Conservation (phyloP, 2,888 invertebrate genomes). For the Standfussiana lucernea region DNA sequence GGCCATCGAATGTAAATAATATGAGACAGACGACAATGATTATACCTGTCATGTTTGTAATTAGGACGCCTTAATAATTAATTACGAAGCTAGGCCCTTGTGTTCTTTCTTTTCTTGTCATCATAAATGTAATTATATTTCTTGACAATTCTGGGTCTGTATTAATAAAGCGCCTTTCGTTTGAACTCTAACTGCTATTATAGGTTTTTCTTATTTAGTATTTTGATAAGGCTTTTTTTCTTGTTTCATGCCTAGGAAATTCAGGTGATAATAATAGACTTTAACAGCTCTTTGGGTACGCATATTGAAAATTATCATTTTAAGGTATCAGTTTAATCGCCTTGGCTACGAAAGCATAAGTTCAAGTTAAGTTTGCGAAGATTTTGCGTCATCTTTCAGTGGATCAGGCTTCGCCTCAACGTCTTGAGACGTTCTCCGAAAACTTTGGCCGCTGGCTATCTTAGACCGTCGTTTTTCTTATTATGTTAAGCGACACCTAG, state of each 20-base stretch:
- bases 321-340: neutral
- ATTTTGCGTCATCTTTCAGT: neutral
- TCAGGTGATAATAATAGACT: neutral
- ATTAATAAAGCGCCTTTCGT: conserved; percentile 28
- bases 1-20: conserved; percentile 22
- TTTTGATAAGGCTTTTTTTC: neutral
- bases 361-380: neutral
- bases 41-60: conserved; percentile 41
- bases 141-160: conserved; percentile 16
- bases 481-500: neutral
- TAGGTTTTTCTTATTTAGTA: neutral
- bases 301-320: neutral
- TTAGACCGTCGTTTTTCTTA: neutral
- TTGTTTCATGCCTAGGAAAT: neutral
- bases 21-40: conserved; percentile 39
- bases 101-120: conserved; percentile 34
- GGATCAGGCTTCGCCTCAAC: neutral
- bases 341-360: neutral
- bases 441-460: neutral
- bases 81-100: conserved; percentile 22
- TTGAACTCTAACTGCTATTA: neutral
- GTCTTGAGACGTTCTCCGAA: neutral
- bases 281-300: neutral
- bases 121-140: conserved; percentile 41
- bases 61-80: conserved; percentile 45